phyloP scores from a whole-genome alignment of 23 tunicate genomes.

The Diplosoma virens region DNA sequence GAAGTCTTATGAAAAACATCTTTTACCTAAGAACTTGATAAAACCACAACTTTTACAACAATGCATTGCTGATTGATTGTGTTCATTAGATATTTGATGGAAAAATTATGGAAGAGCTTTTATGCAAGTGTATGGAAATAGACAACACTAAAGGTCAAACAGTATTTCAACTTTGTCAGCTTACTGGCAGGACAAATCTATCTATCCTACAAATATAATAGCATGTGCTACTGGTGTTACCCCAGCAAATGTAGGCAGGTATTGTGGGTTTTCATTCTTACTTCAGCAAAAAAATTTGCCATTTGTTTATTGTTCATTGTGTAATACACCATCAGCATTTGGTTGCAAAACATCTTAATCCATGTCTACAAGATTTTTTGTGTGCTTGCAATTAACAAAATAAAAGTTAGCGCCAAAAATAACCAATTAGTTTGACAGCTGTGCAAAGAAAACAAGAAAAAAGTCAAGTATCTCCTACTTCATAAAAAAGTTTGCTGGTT shows the following conservation, averaged over 20 bases:
- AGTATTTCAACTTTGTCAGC: no score
- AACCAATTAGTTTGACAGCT: background rate
- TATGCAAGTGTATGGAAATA: no score
- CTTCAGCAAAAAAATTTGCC: slow-evolving; percentile 2
- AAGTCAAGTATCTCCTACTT: background rate
- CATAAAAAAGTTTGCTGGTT: background rate
- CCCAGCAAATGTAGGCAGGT: slow-evolving; percentile 9
- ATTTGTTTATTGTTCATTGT: slow-evolving; percentile 10
- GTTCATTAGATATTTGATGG: no score
- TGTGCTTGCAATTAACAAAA: background rate
- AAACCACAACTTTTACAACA: no score
- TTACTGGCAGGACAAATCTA: slow-evolving; percentile 18
- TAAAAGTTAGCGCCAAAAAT: background rate
- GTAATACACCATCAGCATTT: slow-evolving; percentile 20
- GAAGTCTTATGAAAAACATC: no score
- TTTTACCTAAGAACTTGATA: no score
- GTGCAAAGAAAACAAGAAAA: background rate
- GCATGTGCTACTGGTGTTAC: slow-evolving; percentile 9
- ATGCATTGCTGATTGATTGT: no score
- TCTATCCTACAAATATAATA: slow-evolving; percentile 12
- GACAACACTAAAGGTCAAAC: no score
- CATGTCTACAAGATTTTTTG: background rate
- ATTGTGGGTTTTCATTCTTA: slow-evolving; percentile 7
- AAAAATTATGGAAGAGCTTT: no score
- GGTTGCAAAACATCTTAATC: background rate